Evolutionary conservation across 1,140 invertebrate species (phyloP), one percentile per base, ranked within the genome.

Genomic region (Harpegnathos saltator): DNA sequence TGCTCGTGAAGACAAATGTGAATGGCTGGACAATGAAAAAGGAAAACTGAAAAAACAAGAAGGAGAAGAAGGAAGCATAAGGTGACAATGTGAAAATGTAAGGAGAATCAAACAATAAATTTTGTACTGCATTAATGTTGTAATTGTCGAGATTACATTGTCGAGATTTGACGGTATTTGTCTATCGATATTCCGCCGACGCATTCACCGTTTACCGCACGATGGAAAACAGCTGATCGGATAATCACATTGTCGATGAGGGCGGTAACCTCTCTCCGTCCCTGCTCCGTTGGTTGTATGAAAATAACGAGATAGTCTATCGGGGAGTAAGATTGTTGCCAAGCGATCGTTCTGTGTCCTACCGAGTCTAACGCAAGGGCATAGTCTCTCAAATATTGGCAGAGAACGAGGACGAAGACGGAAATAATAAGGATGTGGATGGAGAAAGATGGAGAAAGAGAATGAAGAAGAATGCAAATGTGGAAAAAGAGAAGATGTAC

Each of bases 181-280:
- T n/a, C n/a, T 85, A 61, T 33, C 69, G 58, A 52, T 84, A 74
- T 81, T 82, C 78, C 84, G 77, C 65, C 59, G 61, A 77, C 48
- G 71, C 72, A 88, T 90, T 77, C 84, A 80, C 78, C 88, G 85
- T 90, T 90, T 88, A 90, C 86, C 84, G 78, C 80, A 86, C 82
- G 74, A 86, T 88, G 81, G 88, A 88, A 89, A 90, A 88, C 86
- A 89, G 59, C 72, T 78, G 73, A 54, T 24, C 59, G 82, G 75
- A 84, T 50, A 69, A 80, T 52, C 75, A 54, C 50, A 66, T 69
- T 62, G 82, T 82, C 86, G 68, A 56, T 66, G 66, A 69, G 19
- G 65, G 17, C 15, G 65, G 17, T 26, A 54, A 66, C 59, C 54
- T 73, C 50, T 38, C 24, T 38, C 33, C n/a, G n/a, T 48, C 19